Evolutionary conservation across 1,140 invertebrate species (phyloP).

Genomic region (Sycophila sp.): DNA sequence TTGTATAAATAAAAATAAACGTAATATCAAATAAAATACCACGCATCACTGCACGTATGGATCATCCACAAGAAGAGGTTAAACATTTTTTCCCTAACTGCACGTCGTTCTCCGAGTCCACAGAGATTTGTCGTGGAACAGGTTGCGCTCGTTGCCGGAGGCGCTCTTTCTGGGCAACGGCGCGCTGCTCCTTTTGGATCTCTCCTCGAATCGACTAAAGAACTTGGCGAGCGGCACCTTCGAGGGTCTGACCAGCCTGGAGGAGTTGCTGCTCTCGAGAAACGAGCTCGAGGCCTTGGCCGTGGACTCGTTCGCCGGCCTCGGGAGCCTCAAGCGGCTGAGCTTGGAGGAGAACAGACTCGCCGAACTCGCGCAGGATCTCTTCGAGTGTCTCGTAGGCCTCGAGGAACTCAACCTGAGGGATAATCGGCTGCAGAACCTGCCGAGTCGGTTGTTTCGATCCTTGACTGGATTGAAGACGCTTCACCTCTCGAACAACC

Average conservation of each 20-base stretch:
- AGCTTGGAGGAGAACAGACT: slow-evolving; percentile 79
- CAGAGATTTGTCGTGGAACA: slow-evolving; percentile 80
- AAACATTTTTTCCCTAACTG: too few species aligned
- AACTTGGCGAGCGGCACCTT: slow-evolving; percentile 59
- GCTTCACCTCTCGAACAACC: slow-evolving; percentile 64
- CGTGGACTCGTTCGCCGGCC: slow-evolving; percentile 71
- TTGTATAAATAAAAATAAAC: too few species aligned
- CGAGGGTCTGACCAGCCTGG: slow-evolving; percentile 57
- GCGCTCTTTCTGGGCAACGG: slow-evolving; percentile 59
- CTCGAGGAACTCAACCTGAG: slow-evolving; percentile 73
- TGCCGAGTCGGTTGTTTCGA: slow-evolving; percentile 69
- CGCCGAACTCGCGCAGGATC: slow-evolving; percentile 66
- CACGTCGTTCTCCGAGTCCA: too few species aligned
- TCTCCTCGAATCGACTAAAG: slow-evolving; percentile 65
- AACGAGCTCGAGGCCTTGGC: slow-evolving; percentile 63
- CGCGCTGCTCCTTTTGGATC: slow-evolving; percentile 61
- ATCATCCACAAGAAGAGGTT: too few species aligned
- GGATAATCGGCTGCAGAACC: slow-evolving; percentile 68
- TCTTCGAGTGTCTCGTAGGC: slow-evolving; percentile 65
- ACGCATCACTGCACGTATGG: too few species aligned
- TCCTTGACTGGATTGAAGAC: slow-evolving; percentile 62
- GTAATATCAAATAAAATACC: too few species aligned
- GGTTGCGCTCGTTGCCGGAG: slow-evolving; percentile 69
- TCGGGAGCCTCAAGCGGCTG: slow-evolving; percentile 72
- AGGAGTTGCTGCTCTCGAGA: slow-evolving; percentile 66